Base-by-base conservation (phyloP, 2,888 invertebrate genomes). In the Dexiosoma caninum region DNA sequence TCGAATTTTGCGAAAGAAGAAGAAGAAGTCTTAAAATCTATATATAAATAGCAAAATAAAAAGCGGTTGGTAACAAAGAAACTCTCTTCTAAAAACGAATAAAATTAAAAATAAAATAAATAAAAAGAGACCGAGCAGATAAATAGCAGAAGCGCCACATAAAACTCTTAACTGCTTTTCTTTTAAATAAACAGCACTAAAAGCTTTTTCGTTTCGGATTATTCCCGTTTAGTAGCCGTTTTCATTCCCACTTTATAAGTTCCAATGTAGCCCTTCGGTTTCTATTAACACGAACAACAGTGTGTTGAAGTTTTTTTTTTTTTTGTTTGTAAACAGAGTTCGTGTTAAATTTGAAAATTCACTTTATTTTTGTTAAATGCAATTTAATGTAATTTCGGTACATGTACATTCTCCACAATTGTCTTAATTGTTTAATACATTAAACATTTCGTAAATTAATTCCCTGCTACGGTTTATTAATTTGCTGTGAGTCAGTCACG, bases 241-340 rank as follows among this genome's bases (percentile, higher is more conserved):
- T 69, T 42, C 40, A 8, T 8, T 46, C 7, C 3, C 53, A 21
- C 60, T 71, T 79, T 75, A 44, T 85, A 83, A 72, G 85, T 87
- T 86, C 87, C 88, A 88, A 88, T 88, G 88, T 88, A 88, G 88
- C 87, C 88, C 85, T 82, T 85, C 82, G 84, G 84, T 83, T 84
- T 82, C 30, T 27, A 82, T 87, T 88, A 88, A 85, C 88, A 88
- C 88, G 88, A 87, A 66, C 85, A 72, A 8, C 2, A 32, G 14
- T 40, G 60, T 70, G 77, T 71, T 59, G 64, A 53, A 32, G 49
- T 49, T n/a, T n/a, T n/a, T n/a, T n/a, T n/a, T n/a, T n/a, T n/a
- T n/a, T n/a, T n/a, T n/a, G n/a, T 67, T 12, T 64, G 27, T 70
- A 37, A 66, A 75, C 60, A 40, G 40, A 69, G 67, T 81, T 87